Evolutionary conservation across 2,888 invertebrate species (phyloP).

Genomic region (Chloroclysta siterata): DNA sequence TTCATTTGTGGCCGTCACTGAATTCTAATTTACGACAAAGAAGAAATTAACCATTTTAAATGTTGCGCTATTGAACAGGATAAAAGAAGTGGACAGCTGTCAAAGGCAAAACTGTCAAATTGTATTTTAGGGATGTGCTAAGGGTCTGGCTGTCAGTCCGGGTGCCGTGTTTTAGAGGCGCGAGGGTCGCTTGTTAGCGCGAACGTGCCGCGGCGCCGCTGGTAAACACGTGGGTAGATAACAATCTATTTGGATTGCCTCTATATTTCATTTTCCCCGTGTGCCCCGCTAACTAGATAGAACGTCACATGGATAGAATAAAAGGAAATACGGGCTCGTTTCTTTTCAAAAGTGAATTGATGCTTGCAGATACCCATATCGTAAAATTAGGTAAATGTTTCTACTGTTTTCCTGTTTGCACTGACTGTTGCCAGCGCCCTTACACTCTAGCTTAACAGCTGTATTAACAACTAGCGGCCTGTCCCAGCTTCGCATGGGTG

Average conservation of each 20-base stretch:
- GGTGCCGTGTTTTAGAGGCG: conserved; percentile 61
- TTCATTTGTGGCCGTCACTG: conserved; percentile 21
- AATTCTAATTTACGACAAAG: neutral
- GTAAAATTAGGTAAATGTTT: conserved; percentile 36
- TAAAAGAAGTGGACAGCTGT: conserved; percentile 71
- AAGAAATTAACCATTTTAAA: neutral
- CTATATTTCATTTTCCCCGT: conserved; percentile 85
- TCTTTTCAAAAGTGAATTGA: conserved; percentile 62
- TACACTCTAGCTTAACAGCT: neutral
- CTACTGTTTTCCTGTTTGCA: conserved; percentile 29
- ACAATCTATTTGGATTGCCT: conserved; percentile 85
- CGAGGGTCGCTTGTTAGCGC: conserved; percentile 77
- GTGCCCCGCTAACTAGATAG: conserved; percentile 81
- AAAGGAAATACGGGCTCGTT: conserved; percentile 73
- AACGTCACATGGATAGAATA: conserved; percentile 61
- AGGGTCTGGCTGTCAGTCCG: conserved; percentile 65
- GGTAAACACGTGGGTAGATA: conserved; percentile 85
- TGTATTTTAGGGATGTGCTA: conserved; percentile 56
- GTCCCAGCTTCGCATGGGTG: too few relatives aligned
- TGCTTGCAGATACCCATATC: conserved; percentile 42
- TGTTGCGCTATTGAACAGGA: conserved; percentile 39
- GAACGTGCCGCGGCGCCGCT: conserved; percentile 80
- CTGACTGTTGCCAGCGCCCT: conserved; percentile 1
- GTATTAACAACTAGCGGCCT: too few relatives aligned
- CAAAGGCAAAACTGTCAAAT: conserved; percentile 72